Evolutionary conservation across 2,113 vertebrate genomes (phyloP).

Genomic region (Centropus bengalensis): DNA sequence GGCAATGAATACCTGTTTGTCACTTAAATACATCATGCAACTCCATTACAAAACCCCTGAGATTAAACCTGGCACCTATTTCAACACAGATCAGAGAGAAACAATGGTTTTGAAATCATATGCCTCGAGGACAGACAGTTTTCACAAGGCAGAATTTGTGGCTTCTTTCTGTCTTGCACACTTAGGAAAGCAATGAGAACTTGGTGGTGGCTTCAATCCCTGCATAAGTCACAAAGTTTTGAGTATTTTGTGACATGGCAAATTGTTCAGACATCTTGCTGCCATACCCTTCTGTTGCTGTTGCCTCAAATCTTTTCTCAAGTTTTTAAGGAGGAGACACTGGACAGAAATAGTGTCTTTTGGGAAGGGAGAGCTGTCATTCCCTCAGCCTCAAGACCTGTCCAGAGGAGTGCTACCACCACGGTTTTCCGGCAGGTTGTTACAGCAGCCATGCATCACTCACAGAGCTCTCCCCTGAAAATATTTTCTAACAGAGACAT

Average conservation of each 20-base stretch:
- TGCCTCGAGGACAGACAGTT: neutral
- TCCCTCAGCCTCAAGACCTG: neutral
- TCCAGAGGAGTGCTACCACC: neutral
- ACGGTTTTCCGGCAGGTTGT: neutral
- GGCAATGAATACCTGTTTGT: constrained; percentile 45
- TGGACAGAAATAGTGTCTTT: neutral
- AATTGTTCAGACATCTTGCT: constrained; percentile 17
- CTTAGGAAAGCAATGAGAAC: neutral
- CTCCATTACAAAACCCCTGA: neutral
- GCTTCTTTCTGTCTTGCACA: neutral
- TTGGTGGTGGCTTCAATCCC: neutral
- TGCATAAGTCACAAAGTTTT: constrained; percentile 16
- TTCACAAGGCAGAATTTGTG: constrained; percentile 1
- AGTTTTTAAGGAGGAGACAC: neutral
- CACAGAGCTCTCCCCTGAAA: neutral
- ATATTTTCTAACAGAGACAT: neutral
- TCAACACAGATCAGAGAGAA: constrained; percentile 5
- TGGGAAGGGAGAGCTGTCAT: neutral
- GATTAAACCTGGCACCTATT: constrained; percentile 38
- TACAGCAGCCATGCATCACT: neutral
- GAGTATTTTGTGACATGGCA: neutral
- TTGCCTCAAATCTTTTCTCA: neutral
- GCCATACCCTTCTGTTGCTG: neutral
- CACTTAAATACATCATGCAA: constrained; percentile 34
- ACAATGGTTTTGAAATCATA: neutral